These are phyloP conservation scores for Jordanella pulchra DNA, from an alignment of 2,797 vertebrate species.

Conservation along the genomic window DNA sequence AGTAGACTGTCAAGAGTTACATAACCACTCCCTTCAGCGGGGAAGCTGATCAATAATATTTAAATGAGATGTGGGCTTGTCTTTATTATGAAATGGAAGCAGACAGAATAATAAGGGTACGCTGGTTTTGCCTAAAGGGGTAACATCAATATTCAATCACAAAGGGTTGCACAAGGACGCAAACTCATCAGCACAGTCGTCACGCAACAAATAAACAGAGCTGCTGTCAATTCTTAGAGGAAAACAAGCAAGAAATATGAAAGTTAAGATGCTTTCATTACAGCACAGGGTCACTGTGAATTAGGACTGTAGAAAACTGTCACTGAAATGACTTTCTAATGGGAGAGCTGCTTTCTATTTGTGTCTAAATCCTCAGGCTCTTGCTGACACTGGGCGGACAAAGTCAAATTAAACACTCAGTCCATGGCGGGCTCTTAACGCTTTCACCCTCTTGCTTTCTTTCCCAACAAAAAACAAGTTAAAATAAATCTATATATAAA, in stretches of 20 bases:
- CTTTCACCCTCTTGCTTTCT: background rate
- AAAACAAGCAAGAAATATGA: background rate
- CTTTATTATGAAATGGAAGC: slow-evolving; percentile 34
- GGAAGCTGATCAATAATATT: slow-evolving; percentile 17
- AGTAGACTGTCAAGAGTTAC: background rate
- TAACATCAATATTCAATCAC: slow-evolving; percentile 56
- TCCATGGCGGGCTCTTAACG: background rate
- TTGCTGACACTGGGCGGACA: slow-evolving; percentile 20
- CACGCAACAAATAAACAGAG: background rate
- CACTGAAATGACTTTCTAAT: slow-evolving; percentile 11
- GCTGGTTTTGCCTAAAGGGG: slow-evolving; percentile 26
- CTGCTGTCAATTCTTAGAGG: background rate
- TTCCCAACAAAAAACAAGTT: background rate
- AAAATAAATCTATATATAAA: background rate
- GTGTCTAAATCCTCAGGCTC: slow-evolving; percentile 26
- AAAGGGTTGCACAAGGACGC: slow-evolving; percentile 10
- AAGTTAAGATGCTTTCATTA: background rate
- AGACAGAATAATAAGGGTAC: slow-evolving; percentile 22
- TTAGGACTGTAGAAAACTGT: background rate
- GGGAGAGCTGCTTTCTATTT: slow-evolving; percentile 34
- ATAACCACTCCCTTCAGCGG: background rate
- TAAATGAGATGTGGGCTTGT: slow-evolving; percentile 8
- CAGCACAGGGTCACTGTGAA: background rate
- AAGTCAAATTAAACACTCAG: slow-evolving; percentile 22
- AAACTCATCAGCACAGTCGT: background rate